Evolutionary conservation across 2,888 invertebrate species (phyloP).

Genomic region (Morinoia aosen): DNA sequence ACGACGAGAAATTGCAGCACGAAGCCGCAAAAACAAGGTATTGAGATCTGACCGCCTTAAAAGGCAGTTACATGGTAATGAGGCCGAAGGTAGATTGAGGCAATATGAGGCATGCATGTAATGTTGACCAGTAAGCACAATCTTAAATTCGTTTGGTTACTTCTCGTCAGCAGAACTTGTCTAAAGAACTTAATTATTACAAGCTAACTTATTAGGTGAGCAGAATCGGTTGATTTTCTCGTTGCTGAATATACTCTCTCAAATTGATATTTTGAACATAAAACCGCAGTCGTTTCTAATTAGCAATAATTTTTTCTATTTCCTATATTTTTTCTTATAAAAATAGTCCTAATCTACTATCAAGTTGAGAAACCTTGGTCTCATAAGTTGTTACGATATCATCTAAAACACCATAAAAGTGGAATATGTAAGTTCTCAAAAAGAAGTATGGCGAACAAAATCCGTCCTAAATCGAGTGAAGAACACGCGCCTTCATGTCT

Average conservation of each 20-base stretch:
- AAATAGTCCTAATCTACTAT: too few species aligned
- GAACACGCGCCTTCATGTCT: background rate
- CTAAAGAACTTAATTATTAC: background rate
- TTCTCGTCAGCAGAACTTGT: background rate
- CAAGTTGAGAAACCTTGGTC: background rate
- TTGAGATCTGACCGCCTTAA: background rate
- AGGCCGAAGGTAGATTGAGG: background rate
- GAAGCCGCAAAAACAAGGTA: background rate
- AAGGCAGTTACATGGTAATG: background rate
- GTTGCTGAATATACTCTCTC: too few species aligned
- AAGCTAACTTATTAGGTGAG: background rate
- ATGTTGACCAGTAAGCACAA: too few species aligned
- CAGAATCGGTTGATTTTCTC: background rate
- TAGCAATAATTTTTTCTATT: too few species aligned
- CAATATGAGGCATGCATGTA: too few species aligned
- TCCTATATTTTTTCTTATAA: too few species aligned
- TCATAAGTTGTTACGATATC: background rate
- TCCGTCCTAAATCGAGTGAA: background rate
- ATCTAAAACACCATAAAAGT: background rate
- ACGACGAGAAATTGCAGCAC: background rate
- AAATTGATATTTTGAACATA: too few species aligned
- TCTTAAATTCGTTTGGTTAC: background rate
- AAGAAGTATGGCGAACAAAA: background rate
- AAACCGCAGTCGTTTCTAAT: too few species aligned
- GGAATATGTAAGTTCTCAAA: background rate